These are phyloP conservation scores for Clostera curtula DNA, from an alignment of 2,888 invertebrate species.

Conservation along the genomic window DNA sequence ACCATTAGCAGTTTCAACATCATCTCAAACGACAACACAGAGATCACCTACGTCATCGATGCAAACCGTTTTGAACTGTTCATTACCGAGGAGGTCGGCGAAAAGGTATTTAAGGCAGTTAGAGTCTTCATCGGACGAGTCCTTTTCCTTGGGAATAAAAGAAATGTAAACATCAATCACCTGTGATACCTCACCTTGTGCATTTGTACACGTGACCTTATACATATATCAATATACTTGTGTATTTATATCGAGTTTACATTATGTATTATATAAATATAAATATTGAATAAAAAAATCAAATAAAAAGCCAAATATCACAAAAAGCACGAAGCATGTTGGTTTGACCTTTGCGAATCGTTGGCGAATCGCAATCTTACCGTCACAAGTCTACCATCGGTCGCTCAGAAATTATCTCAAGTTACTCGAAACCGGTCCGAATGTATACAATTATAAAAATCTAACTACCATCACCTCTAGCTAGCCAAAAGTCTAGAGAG, in stretches of 20 bases:
- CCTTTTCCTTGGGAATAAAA: slow-evolving; percentile 62
- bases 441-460: slow-evolving; percentile 24
- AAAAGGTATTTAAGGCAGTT: slow-evolving; percentile 83
- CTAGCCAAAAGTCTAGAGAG: slow-evolving; percentile 43
- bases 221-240: slow-evolving; percentile 11
- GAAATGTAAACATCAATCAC: slow-evolving; percentile 47
- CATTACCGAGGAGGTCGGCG: slow-evolving; percentile 79
- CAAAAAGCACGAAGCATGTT: slow-evolving; percentile 64
- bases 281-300: slow-evolving; percentile 38
- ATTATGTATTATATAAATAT: slow-evolving; percentile 20
- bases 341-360: too few relatives aligned
- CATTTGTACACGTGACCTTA: slow-evolving; percentile 29
- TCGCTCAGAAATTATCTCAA: slow-evolving; percentile 11
- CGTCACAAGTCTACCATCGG: slow-evolving; percentile 9
- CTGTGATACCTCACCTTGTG: slow-evolving; percentile 22
- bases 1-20: slow-evolving; percentile 32
- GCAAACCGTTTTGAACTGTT: slow-evolving; percentile 28
- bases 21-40: slow-evolving; percentile 57
- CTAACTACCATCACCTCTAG: slow-evolving; percentile 65
- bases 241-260: slow-evolving; percentile 19
- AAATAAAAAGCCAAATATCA: slow-evolving; percentile 69
- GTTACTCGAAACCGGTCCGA: slow-evolving; percentile 18
- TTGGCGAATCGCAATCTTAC: slow-evolving; percentile 21
- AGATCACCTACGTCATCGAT: slow-evolving; percentile 52
- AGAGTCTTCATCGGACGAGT: slow-evolving; percentile 72